Evolutionary conservation across 2,888 invertebrate genomes (phyloP), one percentile per base, ranked within the genome.

Genomic region (Ligdia adustata): DNA sequence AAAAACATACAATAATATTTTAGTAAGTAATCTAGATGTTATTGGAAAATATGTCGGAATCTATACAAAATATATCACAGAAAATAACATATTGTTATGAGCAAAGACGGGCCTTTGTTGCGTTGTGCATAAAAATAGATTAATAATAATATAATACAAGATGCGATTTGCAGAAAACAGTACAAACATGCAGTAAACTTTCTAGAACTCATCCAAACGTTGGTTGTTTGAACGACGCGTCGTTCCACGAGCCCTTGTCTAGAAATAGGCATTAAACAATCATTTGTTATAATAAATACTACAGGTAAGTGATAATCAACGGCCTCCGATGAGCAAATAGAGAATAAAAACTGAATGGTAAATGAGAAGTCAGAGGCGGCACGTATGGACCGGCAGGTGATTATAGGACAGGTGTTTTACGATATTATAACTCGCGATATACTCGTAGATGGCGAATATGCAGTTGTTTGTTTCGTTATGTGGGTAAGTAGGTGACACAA

Each of bases 371-470:
- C 48, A 32, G 49, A 55, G 50, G 38, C 44, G 45, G 56, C 58
- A 43, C 42, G 26, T 69, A 69, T 69, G 60, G 66, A 64, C 61
- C 68, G 75, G 76, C 87, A 87, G 87, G 87, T 87, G 87, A 83
- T 75, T 70, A 68, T 55, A 48, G 46, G 77, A 80, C 87, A 87
- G 86, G 82, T 87, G 86, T 60, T 59, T 64, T 69, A 69, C 68
- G 74, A n/a, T 78, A 78, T 75, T 72, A 80, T 73, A 69, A 72
- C 29, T 37, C 35, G 43, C 28, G 14, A 49, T 38, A 32, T n/a
- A n/a, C n/a, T 16, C 5, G 16, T 52, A 48, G 42, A 43, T 41
- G 39, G 48, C 37, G 32, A 42, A 35, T 52, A 52, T 46, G 31
- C 45, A 37, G 42, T 45, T 38, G 27, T 47, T 52, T 44, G 46